Conservation (phyloP, 2,888 invertebrate genomes). For the Andrena dorsata region DNA sequence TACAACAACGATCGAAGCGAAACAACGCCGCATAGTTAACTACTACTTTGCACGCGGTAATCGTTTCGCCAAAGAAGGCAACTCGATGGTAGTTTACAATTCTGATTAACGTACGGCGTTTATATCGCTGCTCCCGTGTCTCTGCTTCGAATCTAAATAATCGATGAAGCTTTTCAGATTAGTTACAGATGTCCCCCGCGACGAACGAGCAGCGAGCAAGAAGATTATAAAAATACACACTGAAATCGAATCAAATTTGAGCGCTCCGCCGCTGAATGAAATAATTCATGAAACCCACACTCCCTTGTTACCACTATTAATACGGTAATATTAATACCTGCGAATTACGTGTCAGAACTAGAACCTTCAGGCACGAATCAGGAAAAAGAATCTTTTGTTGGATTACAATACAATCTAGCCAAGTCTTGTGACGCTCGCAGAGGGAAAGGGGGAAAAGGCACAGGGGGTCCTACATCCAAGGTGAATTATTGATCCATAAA, state of each 20-base stretch:
- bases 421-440: constrained; percentile 7
- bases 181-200: constrained; percentile 1
- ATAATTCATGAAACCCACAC: background rate
- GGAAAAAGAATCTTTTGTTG: background rate
- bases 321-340: too few relatives aligned
- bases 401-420: too few relatives aligned
- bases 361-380: too few relatives aligned
- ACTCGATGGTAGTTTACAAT: constrained; percentile 9
- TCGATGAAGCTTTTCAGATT: constrained; percentile 9
- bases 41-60: constrained; percentile 1
- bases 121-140: background rate
- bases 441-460: background rate
- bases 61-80: background rate
- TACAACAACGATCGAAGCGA: background rate
- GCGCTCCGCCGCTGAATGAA: background rate
- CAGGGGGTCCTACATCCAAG: constrained; percentile 14
- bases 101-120: constrained; percentile 19
- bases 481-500: constrained; percentile 49
- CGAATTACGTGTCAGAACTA: too few relatives aligned
- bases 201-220: background rate
- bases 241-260: background rate
- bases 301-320: background rate
- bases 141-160: constrained; percentile 12
- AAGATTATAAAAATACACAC: constrained; percentile 9
- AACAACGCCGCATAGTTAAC: background rate